These are phyloP conservation scores for Scrobipalpa atriplicella DNA, from an alignment of 2,888 invertebrate genomes.

Conservation along the genomic window DNA sequence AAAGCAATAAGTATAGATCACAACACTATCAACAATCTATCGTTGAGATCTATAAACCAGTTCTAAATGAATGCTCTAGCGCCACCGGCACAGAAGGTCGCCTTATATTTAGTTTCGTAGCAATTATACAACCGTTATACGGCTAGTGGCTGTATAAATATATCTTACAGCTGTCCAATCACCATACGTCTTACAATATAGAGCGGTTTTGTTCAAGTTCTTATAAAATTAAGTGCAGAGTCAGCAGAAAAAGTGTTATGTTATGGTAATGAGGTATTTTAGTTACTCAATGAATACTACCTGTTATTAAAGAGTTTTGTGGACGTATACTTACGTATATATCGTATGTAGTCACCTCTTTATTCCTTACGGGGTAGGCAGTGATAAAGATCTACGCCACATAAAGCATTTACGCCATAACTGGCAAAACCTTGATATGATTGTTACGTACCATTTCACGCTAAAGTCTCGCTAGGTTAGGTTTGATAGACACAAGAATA, in stretches of 20 bases:
- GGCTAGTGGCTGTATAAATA: constrained; percentile 17
- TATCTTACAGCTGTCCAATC: constrained; percentile 20
- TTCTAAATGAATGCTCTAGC: constrained; percentile 26
- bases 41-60: constrained; percentile 21
- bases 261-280: not conserved
- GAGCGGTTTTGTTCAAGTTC: not conserved
- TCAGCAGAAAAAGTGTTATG: not conserved
- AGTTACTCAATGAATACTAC: too few species aligned
- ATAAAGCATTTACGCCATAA: too few species aligned
- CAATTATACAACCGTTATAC: constrained; percentile 30
- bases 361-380: too few species aligned
- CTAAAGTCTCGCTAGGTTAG: too few species aligned
- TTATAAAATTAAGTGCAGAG: not conserved
- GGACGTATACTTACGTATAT: too few species aligned
- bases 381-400: too few species aligned
- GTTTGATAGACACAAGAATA: too few species aligned
- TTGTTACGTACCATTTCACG: too few species aligned
- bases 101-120: constrained; percentile 27
- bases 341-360: too few species aligned
- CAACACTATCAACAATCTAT: constrained; percentile 1
- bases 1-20: not conserved
- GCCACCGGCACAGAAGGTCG: constrained; percentile 30
- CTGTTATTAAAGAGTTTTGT: too few species aligned
- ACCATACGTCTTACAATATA: constrained; percentile 13
- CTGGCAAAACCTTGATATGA: too few species aligned